A percentile compares a stretch with the other conserved stretches of the same genome.
Conservation (phyloP, 2,888 invertebrate genomes). For the Bugulina stolonifera region DNA sequence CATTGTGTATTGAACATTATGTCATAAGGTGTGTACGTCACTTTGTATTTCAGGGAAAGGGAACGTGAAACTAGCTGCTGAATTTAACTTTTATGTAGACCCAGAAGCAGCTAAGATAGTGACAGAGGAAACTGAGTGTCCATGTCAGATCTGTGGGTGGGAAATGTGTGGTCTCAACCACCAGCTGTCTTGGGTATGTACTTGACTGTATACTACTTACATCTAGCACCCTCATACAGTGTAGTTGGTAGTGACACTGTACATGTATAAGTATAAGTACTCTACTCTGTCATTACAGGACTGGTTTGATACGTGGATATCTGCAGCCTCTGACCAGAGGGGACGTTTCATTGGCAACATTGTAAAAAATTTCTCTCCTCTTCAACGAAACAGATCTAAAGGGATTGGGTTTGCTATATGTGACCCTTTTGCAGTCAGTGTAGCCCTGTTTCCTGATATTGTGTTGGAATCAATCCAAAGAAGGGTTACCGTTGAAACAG, state of each 20-base stretch:
- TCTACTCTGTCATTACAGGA: not conserved
- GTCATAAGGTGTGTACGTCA: no score
- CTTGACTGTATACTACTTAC: no score
- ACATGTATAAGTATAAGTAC: no score
- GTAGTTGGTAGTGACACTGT: no score
- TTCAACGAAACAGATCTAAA: not conserved
- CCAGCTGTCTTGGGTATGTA: conserved; percentile 34
- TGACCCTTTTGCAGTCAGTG: not conserved
- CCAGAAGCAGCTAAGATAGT: conserved; percentile 72
- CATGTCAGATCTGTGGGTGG: conserved; percentile 65
- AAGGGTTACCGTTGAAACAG: conserved; percentile 8
- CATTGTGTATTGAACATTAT: no score
- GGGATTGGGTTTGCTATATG: not conserved
- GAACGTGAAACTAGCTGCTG: conserved; percentile 57
- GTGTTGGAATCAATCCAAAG: not conserved
- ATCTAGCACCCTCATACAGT: no score
- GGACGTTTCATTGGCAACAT: not conserved
- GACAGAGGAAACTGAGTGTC: conserved; percentile 59
- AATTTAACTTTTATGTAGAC: conserved; percentile 72
- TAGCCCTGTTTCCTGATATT: not conserved
- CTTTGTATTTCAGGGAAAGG: conserved; percentile 48
- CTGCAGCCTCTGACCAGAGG: not conserved
- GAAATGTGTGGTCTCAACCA: conserved; percentile 56
- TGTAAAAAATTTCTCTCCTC: not conserved
- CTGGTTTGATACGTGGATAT: not conserved